Conservation (phyloP, 2,888 invertebrate genomes). For the Pheosia tremula region DNA sequence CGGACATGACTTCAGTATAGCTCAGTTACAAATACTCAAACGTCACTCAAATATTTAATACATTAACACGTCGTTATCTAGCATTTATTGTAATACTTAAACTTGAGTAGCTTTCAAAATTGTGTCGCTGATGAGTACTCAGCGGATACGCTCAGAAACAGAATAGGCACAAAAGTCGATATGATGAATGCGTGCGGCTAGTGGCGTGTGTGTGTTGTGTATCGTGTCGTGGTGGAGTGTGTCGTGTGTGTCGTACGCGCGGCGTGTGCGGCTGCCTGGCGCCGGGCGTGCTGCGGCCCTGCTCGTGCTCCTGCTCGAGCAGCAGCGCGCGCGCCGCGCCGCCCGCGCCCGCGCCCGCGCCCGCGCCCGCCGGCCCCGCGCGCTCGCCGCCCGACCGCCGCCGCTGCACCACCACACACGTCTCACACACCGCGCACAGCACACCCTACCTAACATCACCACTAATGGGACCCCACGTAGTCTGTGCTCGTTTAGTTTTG, state of each 20-base stretch:
- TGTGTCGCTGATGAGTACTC: too few species aligned
- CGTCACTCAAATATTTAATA: too few species aligned
- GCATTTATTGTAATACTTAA: too few species aligned
- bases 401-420: slow-evolving; percentile 56
- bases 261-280: slow-evolving; percentile 56
- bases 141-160: neutral
- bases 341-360: slow-evolving; percentile 32
- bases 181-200: neutral
- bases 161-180: neutral
- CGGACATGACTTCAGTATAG: too few species aligned
- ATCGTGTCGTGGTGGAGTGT: slow-evolving; percentile 14
- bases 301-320: slow-evolving; percentile 79
- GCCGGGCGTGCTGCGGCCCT: slow-evolving; percentile 81
- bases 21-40: too few species aligned
- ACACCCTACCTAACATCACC: slow-evolving; percentile 13
- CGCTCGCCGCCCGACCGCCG: slow-evolving; percentile 37
- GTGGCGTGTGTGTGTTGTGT: neutral
- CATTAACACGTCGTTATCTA: too few species aligned
- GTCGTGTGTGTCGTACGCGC: slow-evolving; percentile 44
- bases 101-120: too few species aligned
- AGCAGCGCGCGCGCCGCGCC: slow-evolving; percentile 72
- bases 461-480: too few species aligned
- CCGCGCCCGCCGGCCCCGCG: slow-evolving; percentile 37
- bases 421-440: slow-evolving; percentile 32
- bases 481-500: too few species aligned